Base-by-base conservation (phyloP, 2,113 vertebrate species). In the Aptenodytes forsteri region DNA sequence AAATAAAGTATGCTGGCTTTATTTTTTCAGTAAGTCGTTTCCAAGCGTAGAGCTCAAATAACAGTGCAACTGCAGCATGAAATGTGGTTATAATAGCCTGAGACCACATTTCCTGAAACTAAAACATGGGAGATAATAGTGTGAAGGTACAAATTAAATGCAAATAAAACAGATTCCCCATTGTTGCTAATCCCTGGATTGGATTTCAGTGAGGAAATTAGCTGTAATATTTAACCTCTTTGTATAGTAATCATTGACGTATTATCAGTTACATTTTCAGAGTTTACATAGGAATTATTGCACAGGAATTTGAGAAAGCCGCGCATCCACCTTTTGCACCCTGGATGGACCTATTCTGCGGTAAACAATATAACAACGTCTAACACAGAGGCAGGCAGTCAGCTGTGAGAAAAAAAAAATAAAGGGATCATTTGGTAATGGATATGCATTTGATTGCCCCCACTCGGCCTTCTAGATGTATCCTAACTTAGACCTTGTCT, bases 91-190 rank as follows among this genome's bases (percentile, higher is more conserved):
- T 98, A 98, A 98, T 98, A 98, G 98, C 95, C 95, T 81, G 95
- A 97, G 97, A 98, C 98, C 97, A 98, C 98, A 98, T 98, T 98
- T 98, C 96, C 97, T 97, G 97, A 98, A 98, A 98, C 93, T 98
- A 97, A 98, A 98, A 97, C 98, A 97, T 94, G 81, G 96, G 95
- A 97, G 97, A 98, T 97, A 98, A 98, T 97, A 96, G 95, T 98
- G 97, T 98, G 98, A 98, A 98, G 97, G 98, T 98, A 98, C 98
- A 98, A 98, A 98, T 98, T 98, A 98, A 98, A 98, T 98, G 98
- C 98, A 98, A 98, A 98, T 98, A 98, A 98, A 98, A 98, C 97
- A 98, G 97, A 98, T 98, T 97, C 94, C 95, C 96, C 67, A 98
- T 98, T 98, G 97, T 98, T 97, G 93, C 83, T 98, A 98, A 98